Evolutionary conservation across 2,888 invertebrate species (phyloP), one percentile per base, ranked within the genome.

Genomic region (Conus canariensis): DNA sequence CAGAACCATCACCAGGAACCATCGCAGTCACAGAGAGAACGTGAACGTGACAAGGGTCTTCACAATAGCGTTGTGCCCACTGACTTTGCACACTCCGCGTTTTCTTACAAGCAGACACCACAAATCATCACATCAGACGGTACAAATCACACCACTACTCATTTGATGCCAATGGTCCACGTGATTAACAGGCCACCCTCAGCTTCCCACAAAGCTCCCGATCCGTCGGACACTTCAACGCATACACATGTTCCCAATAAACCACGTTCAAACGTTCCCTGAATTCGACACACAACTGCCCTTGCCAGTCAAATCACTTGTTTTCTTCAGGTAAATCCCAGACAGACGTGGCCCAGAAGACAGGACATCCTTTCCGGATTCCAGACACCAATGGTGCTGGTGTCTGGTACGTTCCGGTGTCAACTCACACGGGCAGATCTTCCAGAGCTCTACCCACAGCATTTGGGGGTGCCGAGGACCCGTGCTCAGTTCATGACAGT

Each of bases 381-480:
- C 77, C 25, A 16, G 64, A 30, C 16, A 19, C 64, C 0, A 22
- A 86, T 16, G 30, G 67, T 19, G 5, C 30, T 30, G 86, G 67
- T 45, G 59, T 86, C 6, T 60, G 86, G 86, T 64, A 86, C 45
- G 19, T 86, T 30, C 86, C 86, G 9, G 86, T 64, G 30, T 67
- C 86, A 16, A 22, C 86, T 19, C 86, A 86, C 67, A 45, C 86
- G 10, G 30, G 45, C 67, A 12, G 67, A 45, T 6, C 19, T 16
- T n/a, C 86, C 16, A 25, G 25, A 19, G 19, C 45, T 9, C 60
- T 45, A 0, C 60, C 19, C 5, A 0, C 64, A 25, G 30, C 25
- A 8, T 67, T 67, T n/a, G 8, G 12, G 19, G 83, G 22, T 5
- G 8, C 16, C 30, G 45, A 45, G 30, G 7, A 10, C 8, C 45